Evolutionary conservation across 2,113 vertebrate genomes (phyloP), one percentile per base, ranked within the genome.

Genomic region (Hyperopisus bebe): DNA sequence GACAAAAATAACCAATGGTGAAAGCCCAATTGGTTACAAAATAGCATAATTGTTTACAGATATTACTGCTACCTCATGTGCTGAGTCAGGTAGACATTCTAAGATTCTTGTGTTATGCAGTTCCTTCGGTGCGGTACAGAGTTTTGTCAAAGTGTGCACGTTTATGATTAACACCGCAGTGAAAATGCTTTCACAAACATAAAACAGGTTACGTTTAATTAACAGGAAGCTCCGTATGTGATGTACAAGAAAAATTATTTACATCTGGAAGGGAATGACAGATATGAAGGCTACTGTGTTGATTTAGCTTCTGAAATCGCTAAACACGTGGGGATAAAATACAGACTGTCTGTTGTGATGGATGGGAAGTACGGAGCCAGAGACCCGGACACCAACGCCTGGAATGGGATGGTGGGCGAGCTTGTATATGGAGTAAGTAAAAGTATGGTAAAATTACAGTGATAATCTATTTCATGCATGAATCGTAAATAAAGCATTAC

Each of bases 221-320:
- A 70, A 70, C 62, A 70, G 98, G 98, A 99, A 97, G 97, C 98
- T 90, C 98, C 98, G 42, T 99, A 99, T 94, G 98, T 99, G 94
- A 99, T 99, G 98, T 98, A 97, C 96, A 99, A 99, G 96, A 98
- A 98, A 97, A 98, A 98, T 94, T 96, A 97, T 95, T 97, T 98
- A 93, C 97, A 97, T 95, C 90, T 97, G 95, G 98, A 98, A 91
- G 98, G 98, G 94, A 99, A 99, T 96, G 98, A 99, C 90, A 97
- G 97, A 95, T 99, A 99, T 95, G 98, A 99, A 97, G 98, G 98
- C 95, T 99, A 99, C 95, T 99, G 98, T 96, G 98, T 99, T 93
- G 98, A 99, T 96, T 97, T 99, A 96, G 98, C 98, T 94, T 97
- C 97, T 94, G 98, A 99, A 97, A 99, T 99, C 94, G 98, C 98